These are phyloP conservation scores for Delphinapterus leucas DNA, from an alignment of 2,113 vertebrate species.

Conservation along the genomic window DNA sequence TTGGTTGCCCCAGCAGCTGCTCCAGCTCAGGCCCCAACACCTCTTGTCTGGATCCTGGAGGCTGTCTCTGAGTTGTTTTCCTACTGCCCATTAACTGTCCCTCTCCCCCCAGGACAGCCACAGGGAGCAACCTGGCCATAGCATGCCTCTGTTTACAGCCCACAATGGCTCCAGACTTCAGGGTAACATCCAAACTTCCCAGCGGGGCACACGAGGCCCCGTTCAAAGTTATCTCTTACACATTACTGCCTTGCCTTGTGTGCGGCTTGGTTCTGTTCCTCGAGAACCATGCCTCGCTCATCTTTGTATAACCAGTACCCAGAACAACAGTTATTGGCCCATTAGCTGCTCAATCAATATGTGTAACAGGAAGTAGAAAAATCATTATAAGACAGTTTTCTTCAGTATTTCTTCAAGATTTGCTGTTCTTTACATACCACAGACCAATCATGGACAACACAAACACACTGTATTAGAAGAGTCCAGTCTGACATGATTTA, in stretches of 20 bases:
- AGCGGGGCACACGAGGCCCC: rapidly evolving
- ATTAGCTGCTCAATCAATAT: not conserved
- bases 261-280: not conserved
- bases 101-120: not conserved
- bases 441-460: not conserved
- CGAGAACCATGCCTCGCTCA: not conserved
- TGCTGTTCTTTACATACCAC: not conserved
- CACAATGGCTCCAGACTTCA: not conserved
- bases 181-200: not conserved
- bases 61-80: not conserved
- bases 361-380: not conserved
- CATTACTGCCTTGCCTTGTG: not conserved
- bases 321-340: not conserved
- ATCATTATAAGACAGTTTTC: not conserved
- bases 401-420: not conserved
- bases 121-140: not conserved
- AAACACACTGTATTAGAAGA: not conserved
- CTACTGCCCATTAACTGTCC: not conserved
- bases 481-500: not conserved
- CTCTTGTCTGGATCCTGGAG: not conserved
- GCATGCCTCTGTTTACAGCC: not conserved
- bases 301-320: not conserved
- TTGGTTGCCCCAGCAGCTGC: not conserved
- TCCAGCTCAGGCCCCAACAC: not conserved
- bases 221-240: not conserved